Conservation (phyloP, 30 jellyfish, hydroid and myxozoan species). For the Pelagia noctiluca region DNA sequence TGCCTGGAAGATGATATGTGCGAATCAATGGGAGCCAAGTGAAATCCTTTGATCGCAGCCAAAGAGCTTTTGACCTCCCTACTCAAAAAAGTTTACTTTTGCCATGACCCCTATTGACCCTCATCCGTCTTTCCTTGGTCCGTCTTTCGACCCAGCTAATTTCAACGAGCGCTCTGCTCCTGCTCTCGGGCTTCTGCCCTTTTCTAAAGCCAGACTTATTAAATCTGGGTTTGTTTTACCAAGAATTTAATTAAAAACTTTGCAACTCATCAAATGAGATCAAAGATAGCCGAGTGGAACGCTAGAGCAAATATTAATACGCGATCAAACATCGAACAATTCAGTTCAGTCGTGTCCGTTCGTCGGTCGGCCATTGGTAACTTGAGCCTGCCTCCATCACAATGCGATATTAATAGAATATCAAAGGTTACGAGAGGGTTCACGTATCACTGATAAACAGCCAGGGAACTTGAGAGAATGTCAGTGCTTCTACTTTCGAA, state of each 20-base stretch:
- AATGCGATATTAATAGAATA: constrained; percentile 43
- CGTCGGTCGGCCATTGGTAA: constrained; percentile 70
- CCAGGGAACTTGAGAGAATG: constrained; percentile 32
- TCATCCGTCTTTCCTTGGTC: not conserved
- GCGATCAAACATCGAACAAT: constrained; percentile 52
- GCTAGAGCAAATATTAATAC: constrained; percentile 47
- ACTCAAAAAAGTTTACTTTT: no score
- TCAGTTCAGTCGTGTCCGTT: constrained; percentile 19
- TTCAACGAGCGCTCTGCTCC: no score
- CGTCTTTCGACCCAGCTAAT: not conserved
- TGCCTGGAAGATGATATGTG: no score
- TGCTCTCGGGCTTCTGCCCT: constrained; percentile 44
- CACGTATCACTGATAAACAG: constrained; percentile 63
- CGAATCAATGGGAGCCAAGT: no score
- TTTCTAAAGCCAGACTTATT: constrained; percentile 53
- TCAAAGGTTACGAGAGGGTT: constrained; percentile 58
- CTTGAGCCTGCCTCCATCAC: constrained; percentile 38
- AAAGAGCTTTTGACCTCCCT: no score
- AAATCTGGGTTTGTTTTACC: constrained; percentile 75
- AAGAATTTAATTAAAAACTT: constrained; percentile 73
- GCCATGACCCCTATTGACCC: constrained; percentile 28
- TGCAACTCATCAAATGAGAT: constrained; percentile 73
- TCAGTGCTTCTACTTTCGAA: constrained; percentile 43
- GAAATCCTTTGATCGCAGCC: no score
- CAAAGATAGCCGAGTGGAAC: constrained; percentile 70